phyloP scores from a whole-genome alignment of 2,797 vertebrate species.

The Gymnothorax javanicus region DNA sequence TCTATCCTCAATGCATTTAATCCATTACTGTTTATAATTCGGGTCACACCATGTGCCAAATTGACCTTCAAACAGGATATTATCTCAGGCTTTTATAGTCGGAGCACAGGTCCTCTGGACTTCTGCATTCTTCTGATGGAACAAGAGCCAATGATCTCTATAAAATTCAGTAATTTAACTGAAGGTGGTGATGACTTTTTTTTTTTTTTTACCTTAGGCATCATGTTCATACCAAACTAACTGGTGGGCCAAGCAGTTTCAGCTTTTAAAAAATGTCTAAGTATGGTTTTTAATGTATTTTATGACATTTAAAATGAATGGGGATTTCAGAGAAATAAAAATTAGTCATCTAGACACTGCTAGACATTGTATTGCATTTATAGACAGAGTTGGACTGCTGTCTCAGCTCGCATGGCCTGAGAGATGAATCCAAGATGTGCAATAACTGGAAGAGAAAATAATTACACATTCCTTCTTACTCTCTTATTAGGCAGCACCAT shows the following conservation, averaged over 20 bases:
- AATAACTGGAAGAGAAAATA: background rate
- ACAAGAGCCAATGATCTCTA: too few species aligned
- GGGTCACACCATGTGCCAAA: background rate
- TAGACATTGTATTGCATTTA: background rate
- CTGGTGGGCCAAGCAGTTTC: background rate
- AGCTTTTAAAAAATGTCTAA: background rate
- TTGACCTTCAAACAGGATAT: background rate
- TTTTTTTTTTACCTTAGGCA: too few species aligned
- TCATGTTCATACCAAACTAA: too few species aligned
- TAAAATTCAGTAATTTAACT: too few species aligned
- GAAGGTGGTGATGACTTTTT: too few species aligned
- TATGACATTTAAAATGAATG: background rate
- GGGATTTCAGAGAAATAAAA: background rate
- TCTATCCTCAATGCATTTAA: background rate
- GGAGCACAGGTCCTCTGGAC: background rate
- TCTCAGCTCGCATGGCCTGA: background rate
- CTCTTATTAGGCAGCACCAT: constrained; percentile 28
- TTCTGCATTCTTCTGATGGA: background rate
- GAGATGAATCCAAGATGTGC: constrained; percentile 13
- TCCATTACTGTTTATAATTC: background rate
- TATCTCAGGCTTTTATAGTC: background rate
- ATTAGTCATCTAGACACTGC: too few species aligned
- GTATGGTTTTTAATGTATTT: background rate
- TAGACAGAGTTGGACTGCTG: background rate
- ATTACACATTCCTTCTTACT: background rate